Conservation (phyloP, 2,797 vertebrate genomes). For the Natrix natrix region DNA sequence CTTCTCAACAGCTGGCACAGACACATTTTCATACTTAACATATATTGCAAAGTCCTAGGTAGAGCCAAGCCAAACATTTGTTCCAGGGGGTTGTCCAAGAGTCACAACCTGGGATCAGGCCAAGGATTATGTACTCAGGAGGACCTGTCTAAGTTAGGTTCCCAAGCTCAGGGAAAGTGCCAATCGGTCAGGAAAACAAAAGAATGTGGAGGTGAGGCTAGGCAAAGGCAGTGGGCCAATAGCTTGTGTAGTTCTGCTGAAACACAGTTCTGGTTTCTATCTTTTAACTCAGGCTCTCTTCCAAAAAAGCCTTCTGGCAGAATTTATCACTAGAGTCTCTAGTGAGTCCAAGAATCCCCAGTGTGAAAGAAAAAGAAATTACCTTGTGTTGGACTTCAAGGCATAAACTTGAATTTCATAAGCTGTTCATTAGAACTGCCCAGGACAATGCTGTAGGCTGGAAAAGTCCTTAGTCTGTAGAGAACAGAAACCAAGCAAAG, state of each 20-base stretch:
- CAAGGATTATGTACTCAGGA: not conserved
- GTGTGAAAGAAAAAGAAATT: not conserved
- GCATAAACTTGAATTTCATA: not conserved
- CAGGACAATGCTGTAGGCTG: not conserved
- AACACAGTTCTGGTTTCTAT: slow-evolving; percentile 16
- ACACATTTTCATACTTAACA: slow-evolving; percentile 36
- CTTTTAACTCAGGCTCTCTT: slow-evolving; percentile 12
- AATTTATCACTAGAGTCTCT: slow-evolving; percentile 11
- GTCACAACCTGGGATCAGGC: not conserved
- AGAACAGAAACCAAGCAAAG: not conserved
- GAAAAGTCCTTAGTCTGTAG: not conserved
- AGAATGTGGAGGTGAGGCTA: not conserved
- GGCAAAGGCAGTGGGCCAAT: slow-evolving; percentile 9
- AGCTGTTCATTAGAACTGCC: not conserved
- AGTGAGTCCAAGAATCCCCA: not conserved
- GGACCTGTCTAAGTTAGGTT: not conserved
- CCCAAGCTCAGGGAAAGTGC: not conserved
- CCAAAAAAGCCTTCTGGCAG: slow-evolving; percentile 5
- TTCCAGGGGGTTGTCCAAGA: slow-evolving; percentile 1
- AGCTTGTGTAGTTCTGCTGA: not conserved
- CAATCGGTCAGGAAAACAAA: not conserved
- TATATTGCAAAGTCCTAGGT: not conserved
- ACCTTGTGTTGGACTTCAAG: not conserved
- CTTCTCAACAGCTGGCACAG: not conserved
- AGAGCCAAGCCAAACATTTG: slow-evolving; percentile 12